Base-by-base conservation (phyloP, 2,113 vertebrate species). In the Chlorodrepanis virens region DNA sequence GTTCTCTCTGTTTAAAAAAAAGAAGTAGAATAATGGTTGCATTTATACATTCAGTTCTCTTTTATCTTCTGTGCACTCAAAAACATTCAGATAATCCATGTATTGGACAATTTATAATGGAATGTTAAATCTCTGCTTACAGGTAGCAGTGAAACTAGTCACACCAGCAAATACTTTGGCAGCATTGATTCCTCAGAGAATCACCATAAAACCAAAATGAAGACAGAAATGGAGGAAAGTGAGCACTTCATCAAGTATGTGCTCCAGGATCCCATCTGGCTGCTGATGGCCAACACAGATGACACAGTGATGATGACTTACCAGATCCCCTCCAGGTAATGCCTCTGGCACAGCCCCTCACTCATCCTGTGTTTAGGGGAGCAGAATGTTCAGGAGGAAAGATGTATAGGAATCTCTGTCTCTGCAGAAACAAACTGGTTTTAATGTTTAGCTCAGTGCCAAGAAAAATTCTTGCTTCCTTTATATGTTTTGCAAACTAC, bases 301-400 rank as follows among this genome's bases (percentile, higher is more conserved):
- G 98, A 99, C 83, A 96, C 98, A 4, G 91, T 98, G 91, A 99
- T 99, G 99, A 99, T 99, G 99, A 99, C 98, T 0, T 99, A 99
- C 97, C 99, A 99, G 96, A 96, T 99, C 92, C 99, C 99, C 7
- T 95, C 98, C 77, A 96, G 99, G 99, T 99, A 97, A 98, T 79
- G 31, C n/a, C 54, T 27, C 2, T 23, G 29, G 10, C 5, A 1
- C 47, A 42, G 18, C 42, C 42, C 59, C 75, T 70, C 49, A n/a
- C 14, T 8, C 70, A 3, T 19, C 37, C 31, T 52, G 0, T 14
- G 0, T 25, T 6, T 54, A 35, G 12, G 44, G 56, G 7, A 23
- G 37, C 19, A 25, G 44, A 61, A 33, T n/a, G 16, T 17, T 8
- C 37, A 57, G 40, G 29, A 60, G 27, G 12, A 20, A 25, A 25